Conservation (phyloP, 1,140 invertebrate genomes). For the Eupristina koningsbergeri region DNA sequence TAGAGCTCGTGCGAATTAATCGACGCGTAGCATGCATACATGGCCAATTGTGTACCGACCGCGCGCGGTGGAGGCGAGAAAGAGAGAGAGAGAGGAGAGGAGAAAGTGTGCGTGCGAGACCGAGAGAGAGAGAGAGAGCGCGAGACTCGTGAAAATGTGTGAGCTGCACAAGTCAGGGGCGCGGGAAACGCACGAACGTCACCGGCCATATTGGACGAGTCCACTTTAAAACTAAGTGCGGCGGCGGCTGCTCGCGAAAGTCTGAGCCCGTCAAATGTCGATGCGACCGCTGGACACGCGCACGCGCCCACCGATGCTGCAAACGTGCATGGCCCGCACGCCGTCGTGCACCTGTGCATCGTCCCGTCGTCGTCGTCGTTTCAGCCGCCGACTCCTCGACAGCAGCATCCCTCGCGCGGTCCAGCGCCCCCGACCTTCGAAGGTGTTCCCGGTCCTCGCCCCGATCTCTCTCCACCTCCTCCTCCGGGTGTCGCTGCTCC, state of each 20-base stretch:
- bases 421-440: too few species aligned
- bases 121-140: too few species aligned
- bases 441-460: too few species aligned
- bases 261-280: background rate
- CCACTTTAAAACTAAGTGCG: constrained; percentile 42
- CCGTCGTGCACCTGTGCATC: background rate
- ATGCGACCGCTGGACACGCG: background rate
- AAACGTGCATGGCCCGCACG: background rate
- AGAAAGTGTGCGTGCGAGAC: too few species aligned
- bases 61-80: too few species aligned
- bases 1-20: background rate
- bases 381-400: too few species aligned
- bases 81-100: too few species aligned
- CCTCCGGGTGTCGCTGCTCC: too few species aligned
- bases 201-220: constrained; percentile 51
- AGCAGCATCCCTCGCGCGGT: too few species aligned
- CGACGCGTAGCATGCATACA: background rate
- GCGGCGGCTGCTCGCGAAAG: background rate
- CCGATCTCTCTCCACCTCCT: too few species aligned
- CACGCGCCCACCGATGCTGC: background rate
- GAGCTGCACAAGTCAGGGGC: background rate
- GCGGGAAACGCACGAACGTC: constrained; percentile 26
- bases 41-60: background rate
- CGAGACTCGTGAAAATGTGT: background rate
- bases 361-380: background rate